These are phyloP conservation scores for Phaetusa simplex DNA, from an alignment of 2,113 vertebrate genomes.

Conservation along the genomic window DNA sequence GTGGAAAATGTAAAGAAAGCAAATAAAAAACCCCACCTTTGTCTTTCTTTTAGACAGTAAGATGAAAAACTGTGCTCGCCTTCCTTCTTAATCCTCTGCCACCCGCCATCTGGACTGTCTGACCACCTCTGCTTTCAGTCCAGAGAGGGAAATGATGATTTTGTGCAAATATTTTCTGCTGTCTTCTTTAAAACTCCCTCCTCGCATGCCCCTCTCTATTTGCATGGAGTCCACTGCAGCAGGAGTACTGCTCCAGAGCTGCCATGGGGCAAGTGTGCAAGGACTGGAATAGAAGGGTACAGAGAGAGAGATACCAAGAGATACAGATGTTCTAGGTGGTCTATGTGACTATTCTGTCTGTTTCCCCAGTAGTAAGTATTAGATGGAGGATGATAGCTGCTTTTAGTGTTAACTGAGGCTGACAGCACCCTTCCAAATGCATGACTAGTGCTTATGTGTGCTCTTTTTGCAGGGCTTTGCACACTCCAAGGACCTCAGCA, in stretches of 20 bases:
- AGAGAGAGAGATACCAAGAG: background rate
- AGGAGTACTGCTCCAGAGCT: background rate
- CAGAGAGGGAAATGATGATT: background rate
- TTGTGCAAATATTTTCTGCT: background rate
- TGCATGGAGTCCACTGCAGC: background rate
- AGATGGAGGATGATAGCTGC: background rate
- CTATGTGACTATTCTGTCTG: background rate
- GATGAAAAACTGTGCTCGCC: background rate
- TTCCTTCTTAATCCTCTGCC: background rate
- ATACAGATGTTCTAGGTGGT: background rate
- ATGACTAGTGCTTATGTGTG: background rate
- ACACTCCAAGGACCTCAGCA: background rate
- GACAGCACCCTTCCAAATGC: background rate
- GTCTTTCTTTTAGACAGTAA: background rate
- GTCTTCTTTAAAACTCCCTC: background rate
- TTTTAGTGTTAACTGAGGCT: background rate
- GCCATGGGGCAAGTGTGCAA: background rate
- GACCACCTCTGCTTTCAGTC: background rate
- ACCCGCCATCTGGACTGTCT: background rate
- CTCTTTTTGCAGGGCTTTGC: background rate
- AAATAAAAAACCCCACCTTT: background rate
- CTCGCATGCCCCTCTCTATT: background rate
- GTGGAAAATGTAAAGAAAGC: background rate
- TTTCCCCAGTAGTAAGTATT: background rate
- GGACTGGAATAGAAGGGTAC: background rate